phyloP scores from a whole-genome alignment of 1,140 invertebrate genomes.

The Tachypleus tridentatus region DNA sequence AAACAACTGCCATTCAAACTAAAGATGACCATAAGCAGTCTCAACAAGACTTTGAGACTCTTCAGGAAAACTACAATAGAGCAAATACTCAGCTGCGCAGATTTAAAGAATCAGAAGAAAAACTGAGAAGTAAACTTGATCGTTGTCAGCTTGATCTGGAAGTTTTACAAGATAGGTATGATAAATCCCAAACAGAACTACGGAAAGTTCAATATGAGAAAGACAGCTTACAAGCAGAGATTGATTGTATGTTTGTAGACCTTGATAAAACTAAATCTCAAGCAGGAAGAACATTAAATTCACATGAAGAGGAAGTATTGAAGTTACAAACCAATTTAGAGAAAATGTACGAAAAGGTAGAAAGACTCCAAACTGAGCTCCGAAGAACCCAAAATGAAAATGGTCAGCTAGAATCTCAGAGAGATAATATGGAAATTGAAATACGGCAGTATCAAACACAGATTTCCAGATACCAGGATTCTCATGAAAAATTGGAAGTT shows the following conservation, averaged over 20 bases:
- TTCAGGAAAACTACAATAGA: slow-evolving; percentile 78
- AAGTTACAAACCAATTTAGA: slow-evolving; percentile 73
- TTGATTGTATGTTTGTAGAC: slow-evolving; percentile 72
- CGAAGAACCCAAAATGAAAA: slow-evolving; percentile 24
- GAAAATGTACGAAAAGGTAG: slow-evolving; percentile 79
- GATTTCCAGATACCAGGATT: slow-evolving; percentile 22
- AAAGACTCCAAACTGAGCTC: slow-evolving; percentile 56
- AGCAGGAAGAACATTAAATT: slow-evolving; percentile 62
- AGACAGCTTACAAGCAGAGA: slow-evolving; percentile 68
- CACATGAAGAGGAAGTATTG: slow-evolving; percentile 73
- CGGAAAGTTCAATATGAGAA: slow-evolving; percentile 66
- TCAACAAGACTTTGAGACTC: slow-evolving; percentile 64
- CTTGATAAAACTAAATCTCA: slow-evolving; percentile 48
- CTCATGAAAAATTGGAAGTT: slow-evolving; percentile 59
- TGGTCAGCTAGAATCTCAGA: slow-evolving; percentile 23
- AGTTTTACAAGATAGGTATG: slow-evolving; percentile 76
- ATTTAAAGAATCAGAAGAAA: slow-evolving; percentile 79
- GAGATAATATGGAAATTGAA: slow-evolving; percentile 40
- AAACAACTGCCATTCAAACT: slow-evolving; percentile 58
- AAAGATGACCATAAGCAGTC: slow-evolving; percentile 72
- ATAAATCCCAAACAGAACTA: slow-evolving; percentile 72
- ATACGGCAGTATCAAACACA: slow-evolving; percentile 42
- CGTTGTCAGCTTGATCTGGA: slow-evolving; percentile 60
- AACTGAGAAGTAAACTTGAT: slow-evolving; percentile 76
- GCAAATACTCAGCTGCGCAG: slow-evolving; percentile 65